These are phyloP conservation scores for Cetonia aurata DNA, from an alignment of 2,888 invertebrate genomes.

Conservation along the genomic window DNA sequence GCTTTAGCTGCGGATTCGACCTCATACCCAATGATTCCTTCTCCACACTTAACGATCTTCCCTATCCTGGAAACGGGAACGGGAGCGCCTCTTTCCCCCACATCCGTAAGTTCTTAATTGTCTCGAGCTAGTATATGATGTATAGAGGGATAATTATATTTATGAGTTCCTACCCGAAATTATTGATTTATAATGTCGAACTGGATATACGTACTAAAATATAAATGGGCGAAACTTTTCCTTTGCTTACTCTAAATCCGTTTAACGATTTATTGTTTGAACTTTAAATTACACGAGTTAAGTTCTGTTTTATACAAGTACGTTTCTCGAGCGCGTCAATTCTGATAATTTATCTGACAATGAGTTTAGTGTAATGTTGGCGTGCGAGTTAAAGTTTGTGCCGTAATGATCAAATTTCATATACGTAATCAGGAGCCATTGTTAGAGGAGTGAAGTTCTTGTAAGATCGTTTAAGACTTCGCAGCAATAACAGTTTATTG, in stretches of 20 bases:
- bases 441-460: no score
- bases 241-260: slow-evolving; percentile 1
- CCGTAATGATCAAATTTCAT: no score
- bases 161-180: slow-evolving; percentile 27
- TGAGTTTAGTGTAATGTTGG: no score
- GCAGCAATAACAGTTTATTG: no score
- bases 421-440: no score
- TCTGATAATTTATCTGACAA: background rate
- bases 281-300: slow-evolving; percentile 13
- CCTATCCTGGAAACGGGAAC: background rate
- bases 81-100: slow-evolving; percentile 6
- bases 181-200: slow-evolving; percentile 29
- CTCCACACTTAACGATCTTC: slow-evolving; percentile 27
- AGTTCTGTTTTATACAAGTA: background rate
- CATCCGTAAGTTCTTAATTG: slow-evolving; percentile 32
- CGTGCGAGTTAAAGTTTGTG: no score
- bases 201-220: background rate
- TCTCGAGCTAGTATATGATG: slow-evolving; percentile 25
- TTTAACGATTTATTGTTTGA: slow-evolving; percentile 17
- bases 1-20: background rate
- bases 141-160: slow-evolving; percentile 29
- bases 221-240: slow-evolving; percentile 18
- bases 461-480: no score
- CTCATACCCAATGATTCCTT: slow-evolving; percentile 26
- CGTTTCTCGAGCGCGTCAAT: background rate